phyloP scores from a whole-genome alignment of 2,113 vertebrate species.

The Leptocoma aspasia region DNA sequence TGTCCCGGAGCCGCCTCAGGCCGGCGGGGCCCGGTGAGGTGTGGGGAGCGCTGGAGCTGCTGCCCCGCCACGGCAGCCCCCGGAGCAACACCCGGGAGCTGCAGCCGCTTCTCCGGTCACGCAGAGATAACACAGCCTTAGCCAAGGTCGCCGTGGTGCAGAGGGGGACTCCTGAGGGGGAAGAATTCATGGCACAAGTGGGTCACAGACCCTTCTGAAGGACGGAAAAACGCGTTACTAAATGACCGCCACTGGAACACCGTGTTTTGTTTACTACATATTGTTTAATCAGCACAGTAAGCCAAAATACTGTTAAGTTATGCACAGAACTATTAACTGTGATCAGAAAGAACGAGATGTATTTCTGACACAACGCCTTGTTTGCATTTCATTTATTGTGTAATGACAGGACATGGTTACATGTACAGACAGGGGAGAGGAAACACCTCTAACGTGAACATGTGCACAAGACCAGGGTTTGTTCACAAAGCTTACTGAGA shows the following conservation, averaged over 20 bases:
- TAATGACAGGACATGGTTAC: conserved; percentile 42
- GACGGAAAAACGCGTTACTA: rapidly evolving
- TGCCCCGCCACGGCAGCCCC: neutral
- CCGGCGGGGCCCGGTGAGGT: neutral
- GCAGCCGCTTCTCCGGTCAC: neutral
- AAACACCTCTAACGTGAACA: neutral
- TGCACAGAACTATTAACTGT: neutral
- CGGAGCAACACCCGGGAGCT: neutral
- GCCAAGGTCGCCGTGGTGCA: neutral
- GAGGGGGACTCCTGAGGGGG: neutral
- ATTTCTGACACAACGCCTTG: neutral
- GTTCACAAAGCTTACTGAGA: neutral
- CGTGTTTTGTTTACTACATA: neutral
- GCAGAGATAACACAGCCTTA: neutral
- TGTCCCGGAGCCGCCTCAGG: neutral
- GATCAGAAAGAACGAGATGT: neutral
- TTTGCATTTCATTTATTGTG: conserved; percentile 54
- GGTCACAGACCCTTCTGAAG: neutral
- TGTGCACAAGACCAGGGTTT: neutral
- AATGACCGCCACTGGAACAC: neutral
- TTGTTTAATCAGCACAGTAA: neutral
- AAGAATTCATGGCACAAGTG: neutral
- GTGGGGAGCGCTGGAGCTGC: neutral
- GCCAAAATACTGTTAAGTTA: neutral
- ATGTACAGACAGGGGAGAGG: neutral